Base-by-base conservation (phyloP, 2,113 vertebrate species). In the Gallinago paraguaiae region DNA sequence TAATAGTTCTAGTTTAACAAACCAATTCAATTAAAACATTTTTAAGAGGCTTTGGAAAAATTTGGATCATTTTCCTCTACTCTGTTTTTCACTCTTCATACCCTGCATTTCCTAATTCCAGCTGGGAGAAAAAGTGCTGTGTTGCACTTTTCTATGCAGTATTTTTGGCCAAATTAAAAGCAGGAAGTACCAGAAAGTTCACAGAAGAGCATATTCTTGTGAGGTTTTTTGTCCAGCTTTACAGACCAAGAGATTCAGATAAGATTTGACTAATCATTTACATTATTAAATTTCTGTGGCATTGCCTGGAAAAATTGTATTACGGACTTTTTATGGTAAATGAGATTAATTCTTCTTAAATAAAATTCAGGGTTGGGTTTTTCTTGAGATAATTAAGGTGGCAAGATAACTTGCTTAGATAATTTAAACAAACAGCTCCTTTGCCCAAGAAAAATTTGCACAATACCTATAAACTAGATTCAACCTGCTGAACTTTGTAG, bases 161-260 rank as follows among this genome's bases (percentile, higher is more conserved):
- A 56, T 57, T 90, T 95, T 92, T 86, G 22, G 39, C 43, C 56
- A 92, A 81, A 86, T 78, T 92, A 92, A 94, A 93, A 92, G 51
- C 68, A 90, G 88, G 92, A 94, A 86, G 93, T 88, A 96, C 35
- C 64, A 88, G 72, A 94, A 92, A 91, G 86, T 90, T 96, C 76
- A 96, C 57, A 72, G 59, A 81, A 76, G 13, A 84, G 45, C 13
- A 48, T 81, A 71, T 77, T 94, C 46, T 68, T 94, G 60, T 72
- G 57, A 96, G 72, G 64, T 59, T 90, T 75, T 48, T 71, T 84
- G 64, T 60, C 65, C 56, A 92, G 37, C 37, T 86, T 86, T 90
- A 82, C n/a, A 86, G 46, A 93, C 30, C 10, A 86, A 86, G 22
- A 78, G 18, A 74, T 81, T 78, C 68, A 86, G 68, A 68, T 86